Percentiles rank a stretch among this genome's conserved stretches.
Evolutionary conservation across 1,140 invertebrate species (phyloP).

Genomic region (Tribolium madens): DNA sequence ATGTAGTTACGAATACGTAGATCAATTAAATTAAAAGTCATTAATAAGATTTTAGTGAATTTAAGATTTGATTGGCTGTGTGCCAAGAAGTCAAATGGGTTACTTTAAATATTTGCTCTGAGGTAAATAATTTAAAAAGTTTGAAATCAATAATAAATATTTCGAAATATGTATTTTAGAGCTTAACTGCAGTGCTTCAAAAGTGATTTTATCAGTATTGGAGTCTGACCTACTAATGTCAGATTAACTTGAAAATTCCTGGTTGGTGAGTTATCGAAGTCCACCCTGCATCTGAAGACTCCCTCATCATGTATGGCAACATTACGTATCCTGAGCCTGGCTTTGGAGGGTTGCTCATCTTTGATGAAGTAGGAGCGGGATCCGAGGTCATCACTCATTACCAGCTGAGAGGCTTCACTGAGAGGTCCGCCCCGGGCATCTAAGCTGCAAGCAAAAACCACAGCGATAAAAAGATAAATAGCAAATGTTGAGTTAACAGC

Average conservation of each 20-base stretch:
- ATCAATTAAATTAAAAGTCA: neutral
- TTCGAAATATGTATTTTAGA: too few species aligned
- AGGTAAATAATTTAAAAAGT: neutral
- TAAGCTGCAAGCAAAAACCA: constrained; percentile 71
- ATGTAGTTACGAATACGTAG: neutral
- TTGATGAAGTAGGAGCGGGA: constrained; percentile 80
- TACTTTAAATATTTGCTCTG: neutral
- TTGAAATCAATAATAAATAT: too few species aligned
- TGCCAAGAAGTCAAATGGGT: neutral
- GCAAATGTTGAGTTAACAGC: neutral
- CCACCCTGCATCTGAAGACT: constrained; percentile 84
- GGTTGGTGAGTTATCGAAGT: constrained; percentile 87
- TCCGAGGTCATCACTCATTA: constrained; percentile 80
- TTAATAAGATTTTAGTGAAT: neutral
- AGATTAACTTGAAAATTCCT: constrained; percentile 87
- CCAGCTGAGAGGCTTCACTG: constrained; percentile 75
- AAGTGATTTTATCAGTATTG: neutral
- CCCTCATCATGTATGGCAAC: constrained; percentile 82
- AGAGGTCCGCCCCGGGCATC: constrained; percentile 79
- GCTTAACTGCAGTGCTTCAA: too few species aligned
- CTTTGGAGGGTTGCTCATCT: constrained; percentile 74
- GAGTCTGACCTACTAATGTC: constrained; percentile 82
- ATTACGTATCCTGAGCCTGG: constrained; percentile 79
- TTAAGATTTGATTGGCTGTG: neutral
- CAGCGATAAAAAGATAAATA: constrained; percentile 40